Evolutionary conservation across 2,113 vertebrate species (phyloP), one percentile per base, ranked within the genome.

Genomic region (Ctenomys sociabilis): DNA sequence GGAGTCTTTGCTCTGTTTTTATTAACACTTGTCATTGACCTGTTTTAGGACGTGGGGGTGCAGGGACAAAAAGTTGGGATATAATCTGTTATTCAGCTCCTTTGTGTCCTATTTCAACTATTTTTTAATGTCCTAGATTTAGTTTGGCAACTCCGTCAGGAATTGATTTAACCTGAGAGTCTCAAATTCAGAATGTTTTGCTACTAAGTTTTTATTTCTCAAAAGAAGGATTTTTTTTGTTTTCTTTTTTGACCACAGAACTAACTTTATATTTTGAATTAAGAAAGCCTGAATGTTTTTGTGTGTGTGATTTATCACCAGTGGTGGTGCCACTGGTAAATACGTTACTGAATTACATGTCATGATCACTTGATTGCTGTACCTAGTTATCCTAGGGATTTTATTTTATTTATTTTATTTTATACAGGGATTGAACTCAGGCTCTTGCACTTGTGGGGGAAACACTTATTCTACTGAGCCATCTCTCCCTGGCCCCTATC

Each of bases 201-300:
- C 10, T 66, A 43, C 49, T 88, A 88, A 83, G 24, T 68, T 93
- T 93, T 91, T 78, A n/a, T 70, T 87, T 80, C 40, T 94, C 43
- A 97, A 3, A 63, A 80, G 86, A 95, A 73, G 61, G 1, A 28
- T 75, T 95, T 95, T 92, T 92, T 59, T 95, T 4, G n/a, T n/a
- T 64, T 30, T 90, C 13, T 16, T 90, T 10, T 83, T 86, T 91
- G 73, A 54, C 52, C 82, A 77, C 35, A 64, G 90, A 95, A 80
- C 40, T 49, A 92, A 43, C 57, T 93, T 83, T 90, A 22, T 37
- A 14, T 68, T 90, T 95, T 95, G 43, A 82, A 54, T 37, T 85
- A 35, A 86, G 61, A 59, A 95, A 90, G 8, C 45, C 77, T 54
- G 17, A 81, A 11, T 32, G 10, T 28, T n/a, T 81, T 5, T 52